phyloP scores from a whole-genome alignment of 1,140 invertebrate species.

The Ips typographus region DNA sequence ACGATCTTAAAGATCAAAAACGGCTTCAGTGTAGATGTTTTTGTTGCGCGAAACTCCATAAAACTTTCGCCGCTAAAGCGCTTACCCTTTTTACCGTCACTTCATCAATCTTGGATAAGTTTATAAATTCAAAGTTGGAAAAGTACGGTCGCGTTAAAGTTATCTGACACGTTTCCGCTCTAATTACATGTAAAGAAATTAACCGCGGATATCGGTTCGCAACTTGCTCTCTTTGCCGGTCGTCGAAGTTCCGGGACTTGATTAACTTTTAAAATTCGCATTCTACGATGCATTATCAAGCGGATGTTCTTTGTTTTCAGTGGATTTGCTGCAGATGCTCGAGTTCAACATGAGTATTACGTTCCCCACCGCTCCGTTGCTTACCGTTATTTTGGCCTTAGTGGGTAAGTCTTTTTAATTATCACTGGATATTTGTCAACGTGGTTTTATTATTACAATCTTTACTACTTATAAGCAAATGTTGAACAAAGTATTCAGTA shows the following conservation, averaged over 20 bases:
- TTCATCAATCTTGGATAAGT: conserved; percentile 34
- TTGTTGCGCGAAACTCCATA: conserved; percentile 23
- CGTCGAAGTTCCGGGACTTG: neutral
- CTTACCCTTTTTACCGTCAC: conserved; percentile 35
- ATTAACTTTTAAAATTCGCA: no score
- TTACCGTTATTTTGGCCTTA: conserved; percentile 95
- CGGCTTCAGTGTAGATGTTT: conserved; percentile 21
- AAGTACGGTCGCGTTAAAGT: conserved; percentile 24
- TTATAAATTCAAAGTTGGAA: conserved; percentile 30
- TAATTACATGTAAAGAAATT: conserved; percentile 34
- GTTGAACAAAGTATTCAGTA: no score
- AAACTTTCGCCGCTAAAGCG: conserved; percentile 22
- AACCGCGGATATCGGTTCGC: conserved; percentile 13
- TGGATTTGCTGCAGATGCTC: conserved; percentile 95
- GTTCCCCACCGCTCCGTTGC: conserved; percentile 92
- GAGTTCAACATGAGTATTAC: conserved; percentile 91
- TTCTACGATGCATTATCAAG: no score
- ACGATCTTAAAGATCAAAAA: conserved; percentile 1
- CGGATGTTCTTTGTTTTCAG: conserved; percentile 55
- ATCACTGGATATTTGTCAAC: no score
- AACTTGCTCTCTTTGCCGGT: neutral
- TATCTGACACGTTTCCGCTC: conserved; percentile 35
- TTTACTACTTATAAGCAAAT: no score
- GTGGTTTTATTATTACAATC: no score
- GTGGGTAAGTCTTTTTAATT: conserved; percentile 76